These are phyloP conservation scores for Hippocampus abdominalis DNA, from an alignment of 2,113 vertebrate genomes.

Conservation along the genomic window DNA sequence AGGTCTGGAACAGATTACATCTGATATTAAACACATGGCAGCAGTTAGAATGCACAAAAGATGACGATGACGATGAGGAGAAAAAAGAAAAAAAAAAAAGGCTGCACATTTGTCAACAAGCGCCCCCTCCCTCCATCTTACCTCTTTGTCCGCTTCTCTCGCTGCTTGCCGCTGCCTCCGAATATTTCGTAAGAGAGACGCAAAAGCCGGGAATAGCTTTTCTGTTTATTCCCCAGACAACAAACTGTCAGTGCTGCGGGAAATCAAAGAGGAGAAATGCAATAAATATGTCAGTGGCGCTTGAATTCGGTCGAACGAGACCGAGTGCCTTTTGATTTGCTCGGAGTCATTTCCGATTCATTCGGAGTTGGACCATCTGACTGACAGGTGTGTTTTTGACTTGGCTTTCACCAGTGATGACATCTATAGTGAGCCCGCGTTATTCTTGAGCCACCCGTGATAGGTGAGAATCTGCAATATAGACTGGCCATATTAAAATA, in stretches of 20 bases:
- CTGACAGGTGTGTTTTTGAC: not conserved
- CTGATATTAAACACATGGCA: conserved; percentile 82
- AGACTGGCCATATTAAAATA: no score
- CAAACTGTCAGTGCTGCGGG: not conserved
- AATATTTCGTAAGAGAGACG: not conserved
- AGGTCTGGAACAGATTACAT: conserved; percentile 77
- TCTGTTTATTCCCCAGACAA: conserved; percentile 9
- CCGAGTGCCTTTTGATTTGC: conserved; percentile 16
- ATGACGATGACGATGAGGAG: conserved; percentile 49
- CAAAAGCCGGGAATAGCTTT: conserved; percentile 12
- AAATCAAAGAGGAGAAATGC: conserved; percentile 15
- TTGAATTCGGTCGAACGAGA: conserved; percentile 19
- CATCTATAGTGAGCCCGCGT: no score
- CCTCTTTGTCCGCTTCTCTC: conserved; percentile 16
- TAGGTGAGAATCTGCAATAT: no score
- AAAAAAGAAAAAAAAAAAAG: conserved; percentile 61
- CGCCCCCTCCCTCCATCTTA: conserved; percentile 35
- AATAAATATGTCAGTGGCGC: conserved; percentile 7
- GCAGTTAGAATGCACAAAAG: conserved; percentile 69
- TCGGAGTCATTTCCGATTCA: not conserved
- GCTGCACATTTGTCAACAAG: conserved; percentile 62
- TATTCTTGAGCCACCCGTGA: no score
- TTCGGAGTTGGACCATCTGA: not conserved
- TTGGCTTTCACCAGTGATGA: not conserved
- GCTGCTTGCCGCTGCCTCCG: not conserved